These are phyloP conservation scores for Dinocampus coccinellae DNA, from an alignment of 2,888 invertebrate species.

Conservation along the genomic window DNA sequence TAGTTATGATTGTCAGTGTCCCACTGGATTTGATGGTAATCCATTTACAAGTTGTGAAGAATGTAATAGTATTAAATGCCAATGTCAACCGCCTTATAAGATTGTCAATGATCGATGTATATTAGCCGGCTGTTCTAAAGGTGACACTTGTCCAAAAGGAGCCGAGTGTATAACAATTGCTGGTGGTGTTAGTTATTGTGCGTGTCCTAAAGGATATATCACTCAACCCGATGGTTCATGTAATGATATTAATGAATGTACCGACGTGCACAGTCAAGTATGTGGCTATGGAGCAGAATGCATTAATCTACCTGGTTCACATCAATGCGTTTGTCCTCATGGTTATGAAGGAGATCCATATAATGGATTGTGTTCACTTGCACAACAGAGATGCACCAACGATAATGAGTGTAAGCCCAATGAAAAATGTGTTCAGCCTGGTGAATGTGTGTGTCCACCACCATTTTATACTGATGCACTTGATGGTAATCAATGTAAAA, in stretches of 20 bases:
- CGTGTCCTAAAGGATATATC: conserved; percentile 89
- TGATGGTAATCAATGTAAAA: conserved; percentile 90
- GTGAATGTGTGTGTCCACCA: conserved; percentile 91
- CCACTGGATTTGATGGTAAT: conserved; percentile 89
- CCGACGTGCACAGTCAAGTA: conserved; percentile 76
- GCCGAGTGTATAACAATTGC: conserved; percentile 93
- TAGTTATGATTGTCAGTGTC: conserved; percentile 93
- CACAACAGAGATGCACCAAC: conserved; percentile 84
- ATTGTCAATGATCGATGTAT: conserved; percentile 87
- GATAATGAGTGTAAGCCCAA: conserved; percentile 88
- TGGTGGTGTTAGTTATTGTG: conserved; percentile 92
- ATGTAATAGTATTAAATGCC: conserved; percentile 86
- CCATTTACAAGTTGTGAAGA: conserved; percentile 89
- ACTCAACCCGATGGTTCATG: conserved; percentile 86
- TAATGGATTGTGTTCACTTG: conserved; percentile 84
- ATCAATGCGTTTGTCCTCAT: conserved; percentile 83
- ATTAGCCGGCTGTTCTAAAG: conserved; percentile 84
- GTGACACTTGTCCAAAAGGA: conserved; percentile 85
- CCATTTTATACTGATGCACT: conserved; percentile 88
- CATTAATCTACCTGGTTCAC: conserved; percentile 82
- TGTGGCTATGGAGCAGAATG: conserved; percentile 93
- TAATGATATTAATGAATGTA: conserved; percentile 87
- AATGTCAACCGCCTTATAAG: conserved; percentile 90
- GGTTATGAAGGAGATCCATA: conserved; percentile 87
- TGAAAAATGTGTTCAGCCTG: conserved; percentile 92